A percentile compares a stretch with the other conserved stretches of the same genome.
Evolutionary conservation across 1,140 invertebrate species (phyloP).

Genomic region (Ooceraea biroi): DNA sequence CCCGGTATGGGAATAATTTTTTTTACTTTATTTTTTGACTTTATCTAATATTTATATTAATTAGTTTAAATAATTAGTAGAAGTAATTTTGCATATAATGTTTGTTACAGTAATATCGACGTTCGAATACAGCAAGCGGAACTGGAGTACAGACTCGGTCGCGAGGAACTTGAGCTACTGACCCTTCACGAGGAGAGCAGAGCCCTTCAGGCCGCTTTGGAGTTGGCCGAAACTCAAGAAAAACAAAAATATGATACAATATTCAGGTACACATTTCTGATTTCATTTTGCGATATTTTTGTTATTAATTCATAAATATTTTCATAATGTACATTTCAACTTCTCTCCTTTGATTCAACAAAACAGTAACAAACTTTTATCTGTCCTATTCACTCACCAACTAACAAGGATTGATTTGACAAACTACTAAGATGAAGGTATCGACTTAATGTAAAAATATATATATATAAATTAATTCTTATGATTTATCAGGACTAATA

Average conservation of each 20-base stretch:
- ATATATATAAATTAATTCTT: background rate
- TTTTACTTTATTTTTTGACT: background rate
- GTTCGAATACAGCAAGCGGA: conserved; percentile 96
- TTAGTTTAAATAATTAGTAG: too few species aligned
- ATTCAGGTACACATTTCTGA: conserved; percentile 87
- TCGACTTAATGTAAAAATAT: background rate
- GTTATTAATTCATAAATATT: too few species aligned
- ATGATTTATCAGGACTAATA: background rate
- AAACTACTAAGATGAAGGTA: background rate
- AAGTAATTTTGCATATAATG: background rate
- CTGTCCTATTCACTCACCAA: background rate
- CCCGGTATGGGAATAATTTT: conserved; percentile 16
- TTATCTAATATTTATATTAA: too few species aligned
- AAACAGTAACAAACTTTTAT: background rate
- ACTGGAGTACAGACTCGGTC: conserved; percentile 94
- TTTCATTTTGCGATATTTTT: conserved; percentile 8
- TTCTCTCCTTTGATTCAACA: too few species aligned
- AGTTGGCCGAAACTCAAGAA: conserved; percentile 88
- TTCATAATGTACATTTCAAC: too few species aligned
- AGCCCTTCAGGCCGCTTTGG: conserved; percentile 92
- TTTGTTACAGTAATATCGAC: conserved; percentile 92
- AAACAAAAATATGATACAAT: conserved; percentile 87
- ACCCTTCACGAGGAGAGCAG: conserved; percentile 93
- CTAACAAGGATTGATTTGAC: background rate
- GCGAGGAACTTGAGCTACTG: conserved; percentile 94